A percentile compares a stretch with the other conserved stretches of the same genome.
phyloP scores from a whole-genome alignment of 2,113 vertebrate genomes.

The Ceyx margarethae region DNA sequence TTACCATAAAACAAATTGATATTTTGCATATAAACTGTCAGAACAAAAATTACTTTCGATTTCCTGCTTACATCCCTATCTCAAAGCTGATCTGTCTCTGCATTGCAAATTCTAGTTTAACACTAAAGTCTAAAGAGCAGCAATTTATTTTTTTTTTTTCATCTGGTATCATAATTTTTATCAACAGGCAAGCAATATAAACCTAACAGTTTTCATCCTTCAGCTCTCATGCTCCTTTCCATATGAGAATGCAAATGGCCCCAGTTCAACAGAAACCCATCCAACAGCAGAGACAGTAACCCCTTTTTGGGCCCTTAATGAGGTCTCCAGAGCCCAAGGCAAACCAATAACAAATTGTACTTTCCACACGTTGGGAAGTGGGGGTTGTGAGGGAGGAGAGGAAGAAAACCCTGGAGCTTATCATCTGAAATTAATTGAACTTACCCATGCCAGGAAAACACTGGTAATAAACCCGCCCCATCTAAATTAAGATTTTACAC shows the following conservation, averaged over 20 bases:
- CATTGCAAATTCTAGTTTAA: background rate
- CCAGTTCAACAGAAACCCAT: constrained; percentile 58
- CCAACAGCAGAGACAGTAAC: constrained; percentile 64
- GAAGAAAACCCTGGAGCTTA: constrained; percentile 61
- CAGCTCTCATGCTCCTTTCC: constrained; percentile 20
- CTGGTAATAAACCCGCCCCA: constrained; percentile 73
- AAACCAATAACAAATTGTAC: constrained; percentile 75
- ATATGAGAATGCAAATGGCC: constrained; percentile 66
- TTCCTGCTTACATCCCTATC: constrained; percentile 1
- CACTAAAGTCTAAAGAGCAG: background rate
- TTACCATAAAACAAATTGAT: constrained; percentile 18
- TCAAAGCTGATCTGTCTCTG: background rate
- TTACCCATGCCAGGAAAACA: constrained; percentile 72
- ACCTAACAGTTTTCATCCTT: constrained; percentile 17
- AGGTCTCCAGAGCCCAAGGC: constrained; percentile 79
- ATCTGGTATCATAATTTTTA: constrained; percentile 43
- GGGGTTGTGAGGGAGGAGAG: background rate
- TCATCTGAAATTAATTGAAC: constrained; percentile 79
- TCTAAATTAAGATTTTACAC: constrained; percentile 77
- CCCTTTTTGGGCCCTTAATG: constrained; percentile 73
- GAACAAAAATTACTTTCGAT: background rate
- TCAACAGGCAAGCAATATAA: constrained; percentile 41
- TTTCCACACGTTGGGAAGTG: constrained; percentile 49
- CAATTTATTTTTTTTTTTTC: background rate
- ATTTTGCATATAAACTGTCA: constrained; percentile 17